phyloP scores from a whole-genome alignment of 2,888 invertebrate species.

The Scaptomyza caliginosa region DNA sequence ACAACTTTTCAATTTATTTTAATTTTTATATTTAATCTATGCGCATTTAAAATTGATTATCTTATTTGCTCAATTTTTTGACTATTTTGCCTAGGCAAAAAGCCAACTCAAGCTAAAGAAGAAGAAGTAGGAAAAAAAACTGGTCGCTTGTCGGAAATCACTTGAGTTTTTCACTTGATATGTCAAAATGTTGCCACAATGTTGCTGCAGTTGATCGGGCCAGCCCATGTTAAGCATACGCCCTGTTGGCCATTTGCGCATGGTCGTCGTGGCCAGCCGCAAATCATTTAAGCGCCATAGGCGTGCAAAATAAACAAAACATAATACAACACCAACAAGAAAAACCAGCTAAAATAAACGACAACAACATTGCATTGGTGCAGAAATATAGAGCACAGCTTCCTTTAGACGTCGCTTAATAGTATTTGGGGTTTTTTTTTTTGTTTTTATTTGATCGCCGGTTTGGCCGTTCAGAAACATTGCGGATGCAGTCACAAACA shows the following conservation, averaged over 20 bases:
- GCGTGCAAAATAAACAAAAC: conserved; percentile 43
- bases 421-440: conserved; percentile 33
- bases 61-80: conserved; percentile 7
- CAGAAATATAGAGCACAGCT: conserved; percentile 59
- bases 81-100: conserved; percentile 15
- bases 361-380: conserved; percentile 15
- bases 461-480: conserved; percentile 68
- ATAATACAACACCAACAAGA: conserved; percentile 1
- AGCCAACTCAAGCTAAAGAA: conserved; percentile 6
- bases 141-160: conserved; percentile 72
- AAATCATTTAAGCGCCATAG: conserved; percentile 73
- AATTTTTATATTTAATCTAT: conserved; percentile 52
- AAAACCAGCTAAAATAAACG: conserved; percentile 19
- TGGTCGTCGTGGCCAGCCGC: conserved; percentile 56
- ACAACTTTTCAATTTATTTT: conserved; percentile 59
- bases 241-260: conserved; percentile 64
- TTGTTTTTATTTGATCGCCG: conserved; percentile 33
- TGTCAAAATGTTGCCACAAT: conserved; percentile 72
- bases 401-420: conserved; percentile 59
- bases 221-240: conserved; percentile 60
- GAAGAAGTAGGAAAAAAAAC: conserved; percentile 39
- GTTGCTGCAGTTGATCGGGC: conserved; percentile 40
- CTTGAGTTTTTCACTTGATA: conserved; percentile 70
- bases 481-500: conserved; percentile 69
- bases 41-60: conserved; percentile 52